Percentiles rank a stretch among this genome's conserved stretches.
Conservation (phyloP, 2,797 vertebrate species). For the Sebastes jordani region DNA sequence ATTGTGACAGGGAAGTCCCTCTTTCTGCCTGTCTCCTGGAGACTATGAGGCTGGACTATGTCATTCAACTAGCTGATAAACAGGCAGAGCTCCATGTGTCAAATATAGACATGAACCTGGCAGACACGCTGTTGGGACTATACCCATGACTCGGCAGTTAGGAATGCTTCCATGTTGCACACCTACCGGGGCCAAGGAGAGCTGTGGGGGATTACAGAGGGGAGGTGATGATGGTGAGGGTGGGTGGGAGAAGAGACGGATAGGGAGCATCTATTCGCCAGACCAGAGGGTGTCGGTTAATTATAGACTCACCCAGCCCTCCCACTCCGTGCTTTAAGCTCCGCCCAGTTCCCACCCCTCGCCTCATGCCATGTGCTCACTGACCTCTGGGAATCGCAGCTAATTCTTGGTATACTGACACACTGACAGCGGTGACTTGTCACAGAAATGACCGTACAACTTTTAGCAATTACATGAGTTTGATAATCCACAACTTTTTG, state of each 20-base stretch:
- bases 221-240: neutral
- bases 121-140: conserved; percentile 49
- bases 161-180: conserved; percentile 61
- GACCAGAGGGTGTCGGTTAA: conserved; percentile 53
- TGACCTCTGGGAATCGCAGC: conserved; percentile 55
- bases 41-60: conserved; percentile 57
- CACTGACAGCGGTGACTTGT: neutral
- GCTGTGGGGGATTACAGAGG: conserved; percentile 28
- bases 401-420: conserved; percentile 48
- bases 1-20: conserved; percentile 32
- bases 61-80: conserved; percentile 61
- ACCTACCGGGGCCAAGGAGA: conserved; percentile 41
- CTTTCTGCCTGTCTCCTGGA: conserved; percentile 45
- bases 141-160: conserved; percentile 62
- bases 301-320: conserved; percentile 56
- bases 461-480: neutral
- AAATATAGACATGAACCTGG: conserved; percentile 68
- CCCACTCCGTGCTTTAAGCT: neutral
- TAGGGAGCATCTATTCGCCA: conserved; percentile 10
- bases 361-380: conserved; percentile 30
- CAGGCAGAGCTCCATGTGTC: conserved; percentile 48
- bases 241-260: neutral
- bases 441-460: neutral
- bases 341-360: conserved; percentile 23
- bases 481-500: neutral